Conservation (phyloP, 1,140 invertebrate genomes). For the Scaptomyza graminum region DNA sequence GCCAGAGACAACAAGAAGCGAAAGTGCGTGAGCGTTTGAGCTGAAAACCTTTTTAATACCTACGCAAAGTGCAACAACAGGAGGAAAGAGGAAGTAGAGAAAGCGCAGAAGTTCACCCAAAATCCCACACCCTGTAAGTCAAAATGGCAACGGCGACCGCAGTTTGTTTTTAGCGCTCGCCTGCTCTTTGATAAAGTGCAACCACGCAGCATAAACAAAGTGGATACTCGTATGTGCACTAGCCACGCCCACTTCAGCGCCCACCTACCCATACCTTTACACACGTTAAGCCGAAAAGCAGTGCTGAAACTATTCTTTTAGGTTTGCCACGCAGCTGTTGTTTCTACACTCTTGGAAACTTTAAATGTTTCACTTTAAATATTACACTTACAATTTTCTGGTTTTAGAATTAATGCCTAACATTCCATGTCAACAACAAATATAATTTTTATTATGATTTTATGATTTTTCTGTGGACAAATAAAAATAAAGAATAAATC, state of each 20-base stretch:
- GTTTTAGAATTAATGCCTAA: too few species aligned
- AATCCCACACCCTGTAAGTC: constrained; percentile 45
- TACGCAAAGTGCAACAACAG: constrained; percentile 40
- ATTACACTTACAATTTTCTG: not conserved
- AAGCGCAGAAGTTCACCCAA: not conserved
- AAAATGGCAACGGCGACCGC: constrained; percentile 65
- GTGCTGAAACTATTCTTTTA: not conserved
- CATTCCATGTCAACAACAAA: too few species aligned
- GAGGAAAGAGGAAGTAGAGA: not conserved
- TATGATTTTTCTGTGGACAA: too few species aligned
- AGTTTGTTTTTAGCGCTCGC: constrained; percentile 66
- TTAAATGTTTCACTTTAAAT: too few species aligned
- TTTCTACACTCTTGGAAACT: not conserved
- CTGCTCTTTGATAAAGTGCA: constrained; percentile 76
- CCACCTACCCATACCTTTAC: not conserved
- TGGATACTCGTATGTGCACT: constrained; percentile 38
- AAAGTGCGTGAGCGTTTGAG: constrained; percentile 67
- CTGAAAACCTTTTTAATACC: constrained; percentile 60
- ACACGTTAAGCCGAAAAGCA: not conserved
- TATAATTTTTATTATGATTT: too few species aligned
- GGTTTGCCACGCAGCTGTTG: not conserved
- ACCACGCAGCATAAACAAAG: constrained; percentile 77
- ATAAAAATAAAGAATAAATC: too few species aligned
- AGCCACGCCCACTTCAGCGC: not conserved
- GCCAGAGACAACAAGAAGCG: constrained; percentile 62